Conservation (phyloP, 2,888 invertebrate species). For the Chrysomela aeneicollis region DNA sequence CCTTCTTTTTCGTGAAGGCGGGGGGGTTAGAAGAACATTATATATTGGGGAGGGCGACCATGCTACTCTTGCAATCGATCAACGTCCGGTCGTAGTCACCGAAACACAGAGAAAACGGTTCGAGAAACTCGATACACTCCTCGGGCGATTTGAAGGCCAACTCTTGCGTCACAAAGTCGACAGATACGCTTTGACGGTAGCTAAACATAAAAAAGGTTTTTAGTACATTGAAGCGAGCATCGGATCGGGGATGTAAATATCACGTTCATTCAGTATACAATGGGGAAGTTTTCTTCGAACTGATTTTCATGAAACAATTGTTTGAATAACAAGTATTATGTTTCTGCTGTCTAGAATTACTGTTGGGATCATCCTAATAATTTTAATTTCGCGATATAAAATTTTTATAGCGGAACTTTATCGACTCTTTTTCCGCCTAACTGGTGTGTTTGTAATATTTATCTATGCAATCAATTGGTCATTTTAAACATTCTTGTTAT, state of each 20-base stretch:
- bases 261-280: neutral
- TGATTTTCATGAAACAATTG: no score
- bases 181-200: conserved; percentile 91
- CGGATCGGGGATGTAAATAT: conserved; percentile 36
- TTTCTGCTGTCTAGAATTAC: no score
- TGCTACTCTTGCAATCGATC: conserved; percentile 91
- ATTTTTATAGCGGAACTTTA: no score
- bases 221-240: conserved; percentile 28
- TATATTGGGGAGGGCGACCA: conserved; percentile 66
- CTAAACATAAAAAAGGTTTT: conserved; percentile 66
- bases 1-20: conserved; percentile 5
- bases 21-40: conserved; percentile 22
- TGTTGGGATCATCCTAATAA: no score
- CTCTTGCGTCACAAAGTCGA: conserved; percentile 85
- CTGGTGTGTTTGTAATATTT: no score
- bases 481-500: no score
- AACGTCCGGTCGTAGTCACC: conserved; percentile 73
- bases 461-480: no score
- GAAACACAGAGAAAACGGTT: conserved; percentile 79
- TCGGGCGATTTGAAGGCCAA: conserved; percentile 86
- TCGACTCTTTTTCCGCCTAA: no score
- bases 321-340: no score
- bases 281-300: no score
- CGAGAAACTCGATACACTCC: conserved; percentile 89
- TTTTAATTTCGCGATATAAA: no score